These are phyloP conservation scores for Drosophila helvetica DNA, from an alignment of 2,888 invertebrate species.

Conservation along the genomic window DNA sequence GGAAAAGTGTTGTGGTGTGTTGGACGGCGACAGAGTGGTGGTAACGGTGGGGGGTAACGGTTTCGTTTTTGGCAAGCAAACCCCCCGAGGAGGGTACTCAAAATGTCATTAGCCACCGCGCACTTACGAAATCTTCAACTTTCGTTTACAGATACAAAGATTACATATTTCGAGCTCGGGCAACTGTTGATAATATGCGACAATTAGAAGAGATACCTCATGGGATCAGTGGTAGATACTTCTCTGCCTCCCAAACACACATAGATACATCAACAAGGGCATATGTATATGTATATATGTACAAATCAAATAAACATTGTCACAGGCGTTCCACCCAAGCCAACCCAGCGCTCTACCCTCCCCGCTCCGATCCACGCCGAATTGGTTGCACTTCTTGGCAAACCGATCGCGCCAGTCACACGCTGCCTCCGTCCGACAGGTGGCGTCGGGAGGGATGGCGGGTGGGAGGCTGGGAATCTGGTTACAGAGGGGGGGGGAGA, in stretches of 20 bases:
- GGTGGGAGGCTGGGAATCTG: not conserved
- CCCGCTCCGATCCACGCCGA: constrained; percentile 6
- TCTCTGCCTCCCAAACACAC: not conserved
- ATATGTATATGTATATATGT: too few species aligned
- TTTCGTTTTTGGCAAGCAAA: not conserved
- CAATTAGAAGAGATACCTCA: too few species aligned
- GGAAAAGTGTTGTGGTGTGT: constrained; percentile 8
- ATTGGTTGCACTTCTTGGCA: constrained; percentile 28
- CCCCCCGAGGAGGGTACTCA: not conserved
- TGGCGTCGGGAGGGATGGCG: constrained; percentile 1
- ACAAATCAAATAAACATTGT: constrained; percentile 24
- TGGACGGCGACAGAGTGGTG: not conserved
- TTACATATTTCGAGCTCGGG: too few species aligned
- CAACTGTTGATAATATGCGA: too few species aligned
- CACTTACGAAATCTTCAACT: not conserved
- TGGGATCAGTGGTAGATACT: not conserved
- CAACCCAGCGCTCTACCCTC: not conserved
- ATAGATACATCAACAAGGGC: not conserved
- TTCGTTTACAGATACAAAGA: not conserved
- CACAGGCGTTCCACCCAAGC: constrained; percentile 1
- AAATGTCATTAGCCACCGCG: not conserved
- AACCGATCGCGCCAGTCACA: constrained; percentile 12
- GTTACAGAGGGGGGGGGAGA: not conserved
- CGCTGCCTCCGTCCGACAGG: constrained; percentile 7
- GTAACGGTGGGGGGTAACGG: not conserved